These are phyloP conservation scores for Pseudorhiza aurosa DNA, from an alignment of 30 jellyfish, hydroid and myxozoan species.

Conservation along the genomic window DNA sequence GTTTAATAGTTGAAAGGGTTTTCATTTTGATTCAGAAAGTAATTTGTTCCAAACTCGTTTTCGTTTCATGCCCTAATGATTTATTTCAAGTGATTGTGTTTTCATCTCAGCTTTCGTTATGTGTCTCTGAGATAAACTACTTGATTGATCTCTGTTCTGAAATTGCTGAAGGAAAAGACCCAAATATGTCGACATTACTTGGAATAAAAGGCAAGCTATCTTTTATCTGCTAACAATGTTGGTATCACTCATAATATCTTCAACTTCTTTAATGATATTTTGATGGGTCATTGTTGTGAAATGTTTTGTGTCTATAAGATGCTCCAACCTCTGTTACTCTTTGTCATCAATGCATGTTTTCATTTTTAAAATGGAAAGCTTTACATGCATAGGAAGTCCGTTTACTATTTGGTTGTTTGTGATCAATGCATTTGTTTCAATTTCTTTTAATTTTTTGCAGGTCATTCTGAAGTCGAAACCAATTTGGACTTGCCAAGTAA, in stretches of 20 bases:
- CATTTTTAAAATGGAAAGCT: too few species aligned
- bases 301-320: too few species aligned
- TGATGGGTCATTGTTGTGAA: too few species aligned
- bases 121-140: conserved; percentile 83
- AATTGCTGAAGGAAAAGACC: conserved; percentile 87
- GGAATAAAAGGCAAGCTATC: conserved; percentile 86
- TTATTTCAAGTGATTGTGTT: neutral
- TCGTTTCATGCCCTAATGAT: neutral
- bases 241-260: too few species aligned
- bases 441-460: neutral
- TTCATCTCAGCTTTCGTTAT: conserved; percentile 64
- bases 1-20: neutral
- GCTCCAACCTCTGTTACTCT: too few species aligned
- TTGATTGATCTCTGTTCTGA: conserved; percentile 71
- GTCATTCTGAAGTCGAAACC: conserved; percentile 1
- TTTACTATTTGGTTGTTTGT: too few species aligned
- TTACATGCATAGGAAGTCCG: too few species aligned
- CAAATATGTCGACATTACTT: conserved; percentile 78
- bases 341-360: too few species aligned
- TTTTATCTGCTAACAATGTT: too few species aligned
- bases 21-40: neutral
- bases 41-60: neutral
- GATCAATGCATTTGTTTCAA: too few species aligned
- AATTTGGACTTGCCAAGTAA: neutral
- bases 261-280: too few species aligned